Evolutionary conservation across 2,113 vertebrate genomes (phyloP).

Genomic region (Nematolebias whitei): DNA sequence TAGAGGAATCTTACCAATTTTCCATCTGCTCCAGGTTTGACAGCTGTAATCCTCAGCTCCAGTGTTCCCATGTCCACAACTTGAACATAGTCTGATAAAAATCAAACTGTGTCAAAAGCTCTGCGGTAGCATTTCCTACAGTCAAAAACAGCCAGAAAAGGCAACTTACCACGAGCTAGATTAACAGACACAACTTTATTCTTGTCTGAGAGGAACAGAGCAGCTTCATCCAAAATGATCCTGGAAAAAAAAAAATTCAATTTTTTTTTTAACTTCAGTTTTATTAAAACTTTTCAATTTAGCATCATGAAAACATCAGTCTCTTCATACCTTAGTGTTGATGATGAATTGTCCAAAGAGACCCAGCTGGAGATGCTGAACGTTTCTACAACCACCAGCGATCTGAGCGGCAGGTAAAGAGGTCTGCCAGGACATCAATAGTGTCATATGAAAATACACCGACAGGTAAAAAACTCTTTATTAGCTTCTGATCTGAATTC

Average conservation of each 20-base stretch:
- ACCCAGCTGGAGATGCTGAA: constrained; percentile 97
- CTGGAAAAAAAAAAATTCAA: constrained; percentile 66
- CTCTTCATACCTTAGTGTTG: constrained; percentile 87
- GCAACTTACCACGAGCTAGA: constrained; percentile 86
- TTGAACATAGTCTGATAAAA: constrained; percentile 90
- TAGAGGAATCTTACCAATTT: constrained; percentile 82
- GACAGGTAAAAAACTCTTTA: background rate
- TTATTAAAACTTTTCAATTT: background rate
- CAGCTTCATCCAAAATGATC: constrained; percentile 96
- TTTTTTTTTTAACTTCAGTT: background rate
- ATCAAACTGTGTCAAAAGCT: background rate
- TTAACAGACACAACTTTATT: constrained; percentile 89
- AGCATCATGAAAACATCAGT: background rate
- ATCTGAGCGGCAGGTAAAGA: constrained; percentile 89
- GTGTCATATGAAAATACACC: background rate
- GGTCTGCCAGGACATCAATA: constrained; percentile 80
- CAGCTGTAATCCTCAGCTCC: constrained; percentile 91
- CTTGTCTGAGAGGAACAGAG: constrained; percentile 94
- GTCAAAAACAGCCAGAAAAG: background rate
- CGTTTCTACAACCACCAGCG: constrained; percentile 92
- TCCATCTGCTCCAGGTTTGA: constrained; percentile 85
- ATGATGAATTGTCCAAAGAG: constrained; percentile 91
- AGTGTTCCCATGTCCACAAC: constrained; percentile 97
- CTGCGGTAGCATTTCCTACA: background rate
- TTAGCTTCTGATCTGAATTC: background rate